phyloP scores from a whole-genome alignment of 2,113 vertebrate species.

The Plectropomus leopardus region DNA sequence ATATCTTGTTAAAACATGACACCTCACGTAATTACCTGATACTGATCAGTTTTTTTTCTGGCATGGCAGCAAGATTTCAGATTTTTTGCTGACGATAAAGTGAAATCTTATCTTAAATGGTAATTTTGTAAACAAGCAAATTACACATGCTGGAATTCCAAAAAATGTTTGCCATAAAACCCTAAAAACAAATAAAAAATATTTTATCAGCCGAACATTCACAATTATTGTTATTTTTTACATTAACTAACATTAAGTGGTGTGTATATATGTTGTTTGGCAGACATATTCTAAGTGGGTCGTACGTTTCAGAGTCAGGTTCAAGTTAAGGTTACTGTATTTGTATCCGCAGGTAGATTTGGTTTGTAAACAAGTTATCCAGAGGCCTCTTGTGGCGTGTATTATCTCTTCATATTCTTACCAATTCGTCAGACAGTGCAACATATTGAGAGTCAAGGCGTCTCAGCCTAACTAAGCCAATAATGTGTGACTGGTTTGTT shows the following conservation, averaged over 20 bases:
- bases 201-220: background rate
- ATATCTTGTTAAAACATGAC: too few relatives aligned
- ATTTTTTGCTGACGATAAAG: too few relatives aligned
- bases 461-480: constrained; percentile 63
- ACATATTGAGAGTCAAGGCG: constrained; percentile 10
- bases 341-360: too few relatives aligned
- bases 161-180: background rate
- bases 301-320: background rate
- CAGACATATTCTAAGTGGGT: background rate
- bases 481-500: constrained; percentile 67
- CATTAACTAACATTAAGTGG: background rate
- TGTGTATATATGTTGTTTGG: background rate
- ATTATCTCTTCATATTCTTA: background rate
- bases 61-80: too few relatives aligned
- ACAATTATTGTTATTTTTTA: background rate
- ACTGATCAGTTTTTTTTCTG: too few relatives aligned
- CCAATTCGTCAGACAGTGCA: background rate
- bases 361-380: too few relatives aligned
- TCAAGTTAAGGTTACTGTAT: too few relatives aligned
- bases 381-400: background rate
- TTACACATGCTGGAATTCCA: background rate
- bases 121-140: background rate
- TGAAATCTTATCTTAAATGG: too few relatives aligned
- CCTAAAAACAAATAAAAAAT: too few relatives aligned
- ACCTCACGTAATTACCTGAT: too few relatives aligned